Percentiles rank a stretch among this genome's conserved stretches.
phyloP scores from a whole-genome alignment of 1,140 invertebrate genomes.

The Diabrotica undecimpunctata region DNA sequence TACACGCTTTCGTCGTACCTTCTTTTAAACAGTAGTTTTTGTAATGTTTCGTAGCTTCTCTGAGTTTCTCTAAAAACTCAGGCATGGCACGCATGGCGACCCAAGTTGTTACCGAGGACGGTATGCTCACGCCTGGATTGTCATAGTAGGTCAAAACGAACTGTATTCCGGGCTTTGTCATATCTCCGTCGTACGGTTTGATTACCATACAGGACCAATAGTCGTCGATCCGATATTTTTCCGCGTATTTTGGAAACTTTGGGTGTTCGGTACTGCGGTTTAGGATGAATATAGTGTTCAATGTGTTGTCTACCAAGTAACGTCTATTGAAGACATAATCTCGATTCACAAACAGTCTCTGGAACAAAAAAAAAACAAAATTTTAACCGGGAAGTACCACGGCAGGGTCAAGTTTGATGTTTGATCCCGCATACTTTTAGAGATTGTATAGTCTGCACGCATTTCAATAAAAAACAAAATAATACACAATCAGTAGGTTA shows the following conservation, averaged over 20 bases:
- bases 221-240: slow-evolving; percentile 65
- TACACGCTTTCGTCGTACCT: slow-evolving; percentile 27
- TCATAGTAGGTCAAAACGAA: slow-evolving; percentile 85
- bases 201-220: slow-evolving; percentile 88
- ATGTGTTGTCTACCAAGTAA: slow-evolving; percentile 58
- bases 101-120: slow-evolving; percentile 62
- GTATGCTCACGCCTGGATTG: slow-evolving; percentile 73
- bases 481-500: too few species aligned
- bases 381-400: not conserved
- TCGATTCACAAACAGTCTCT: slow-evolving; percentile 78
- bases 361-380: slow-evolving; percentile 35
- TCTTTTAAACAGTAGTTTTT: slow-evolving; percentile 37
- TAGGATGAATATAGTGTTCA: slow-evolving; percentile 58
- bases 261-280: slow-evolving; percentile 62
- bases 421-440: too few species aligned
- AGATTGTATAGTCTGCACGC: too few species aligned
- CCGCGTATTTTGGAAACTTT: slow-evolving; percentile 53
- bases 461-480: too few species aligned
- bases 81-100: slow-evolving; percentile 54
- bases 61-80: slow-evolving; percentile 41
- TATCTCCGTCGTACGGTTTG: slow-evolving; percentile 57
- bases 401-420: too few species aligned
- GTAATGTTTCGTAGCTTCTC: slow-evolving; percentile 43
- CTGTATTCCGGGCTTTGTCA: slow-evolving; percentile 64
- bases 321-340: slow-evolving; percentile 82